Percentiles rank a stretch among this genome's conserved stretches.
Conservation (phyloP, 1,140 invertebrate species). For the Papilio polyxenes region DNA sequence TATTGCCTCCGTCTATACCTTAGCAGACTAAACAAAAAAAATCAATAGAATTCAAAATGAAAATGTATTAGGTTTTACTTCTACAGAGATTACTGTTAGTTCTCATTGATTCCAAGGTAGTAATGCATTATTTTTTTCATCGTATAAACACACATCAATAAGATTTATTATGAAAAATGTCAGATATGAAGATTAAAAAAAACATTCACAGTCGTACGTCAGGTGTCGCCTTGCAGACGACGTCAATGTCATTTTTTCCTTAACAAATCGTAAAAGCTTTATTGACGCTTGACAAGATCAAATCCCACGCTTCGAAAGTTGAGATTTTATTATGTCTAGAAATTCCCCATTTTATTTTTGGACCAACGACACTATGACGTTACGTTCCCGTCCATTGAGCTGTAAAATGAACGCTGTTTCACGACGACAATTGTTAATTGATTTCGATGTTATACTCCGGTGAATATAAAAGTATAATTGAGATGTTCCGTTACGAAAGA, state of each 20-base stretch:
- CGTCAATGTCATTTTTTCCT: background rate
- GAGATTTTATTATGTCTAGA: background rate
- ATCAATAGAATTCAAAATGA: background rate
- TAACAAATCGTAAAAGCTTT: background rate
- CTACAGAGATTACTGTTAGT: background rate
- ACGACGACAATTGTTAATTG: slow-evolving; percentile 45
- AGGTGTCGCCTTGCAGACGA: background rate
- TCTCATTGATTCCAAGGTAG: background rate
- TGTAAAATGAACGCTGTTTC: slow-evolving; percentile 50
- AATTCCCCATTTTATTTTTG: slow-evolving; percentile 15
- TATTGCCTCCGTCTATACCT: background rate
- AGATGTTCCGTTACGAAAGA: slow-evolving; percentile 39
- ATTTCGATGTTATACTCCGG: slow-evolving; percentile 44
- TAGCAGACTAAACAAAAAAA: background rate
- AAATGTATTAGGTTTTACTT: background rate
- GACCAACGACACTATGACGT: background rate
- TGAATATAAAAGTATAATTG: slow-evolving; percentile 44
- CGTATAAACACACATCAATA: background rate
- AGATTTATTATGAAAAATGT: background rate
- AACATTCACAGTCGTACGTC: background rate
- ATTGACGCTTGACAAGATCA: slow-evolving; percentile 11
- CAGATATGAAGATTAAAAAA: background rate
- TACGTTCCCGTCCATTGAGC: slow-evolving; percentile 50
- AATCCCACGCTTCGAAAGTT: slow-evolving; percentile 3
- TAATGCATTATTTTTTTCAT: background rate